A percentile compares a stretch with the other conserved stretches of the same genome.
Conservation (phyloP, 1,140 invertebrate species). For the Drosophila sp. region DNA sequence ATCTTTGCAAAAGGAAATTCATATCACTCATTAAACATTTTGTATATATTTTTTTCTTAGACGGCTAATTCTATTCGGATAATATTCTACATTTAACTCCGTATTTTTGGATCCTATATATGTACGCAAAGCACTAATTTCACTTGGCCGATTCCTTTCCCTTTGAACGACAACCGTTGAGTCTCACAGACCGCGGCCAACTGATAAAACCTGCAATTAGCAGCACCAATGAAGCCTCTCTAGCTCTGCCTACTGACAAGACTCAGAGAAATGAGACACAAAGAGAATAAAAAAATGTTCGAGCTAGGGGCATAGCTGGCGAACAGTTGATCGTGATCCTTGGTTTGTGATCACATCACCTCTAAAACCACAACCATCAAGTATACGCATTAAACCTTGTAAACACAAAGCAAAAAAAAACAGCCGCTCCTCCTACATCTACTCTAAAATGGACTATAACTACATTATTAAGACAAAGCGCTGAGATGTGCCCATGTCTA, state of each 20-base stretch:
- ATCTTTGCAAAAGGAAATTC: no score
- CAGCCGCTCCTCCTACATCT: neutral
- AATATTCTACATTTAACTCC: constrained; percentile 4
- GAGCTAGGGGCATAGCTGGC: neutral
- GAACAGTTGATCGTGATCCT: constrained; percentile 2
- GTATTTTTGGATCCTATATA: neutral
- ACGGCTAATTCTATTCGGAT: neutral
- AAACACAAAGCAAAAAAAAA: neutral
- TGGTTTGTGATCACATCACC: neutral
- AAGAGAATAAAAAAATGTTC: neutral
- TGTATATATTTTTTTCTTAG: no score
- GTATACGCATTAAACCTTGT: neutral
- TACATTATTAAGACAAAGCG: neutral
- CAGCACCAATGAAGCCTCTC: constrained; percentile 29
- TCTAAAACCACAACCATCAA: neutral
- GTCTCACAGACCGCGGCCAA: constrained; percentile 47
- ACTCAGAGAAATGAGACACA: neutral
- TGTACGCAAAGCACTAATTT: constrained; percentile 23
- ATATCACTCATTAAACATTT: no score
- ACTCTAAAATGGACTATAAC: neutral
- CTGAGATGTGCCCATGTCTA: constrained; percentile 14
- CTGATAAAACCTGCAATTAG: constrained; percentile 36
- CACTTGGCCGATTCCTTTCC: constrained; percentile 19
- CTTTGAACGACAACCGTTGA: constrained; percentile 39
- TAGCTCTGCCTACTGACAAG: neutral